Conservation (phyloP, 2,113 vertebrate species). For the Hemibagrus wyckioides region DNA sequence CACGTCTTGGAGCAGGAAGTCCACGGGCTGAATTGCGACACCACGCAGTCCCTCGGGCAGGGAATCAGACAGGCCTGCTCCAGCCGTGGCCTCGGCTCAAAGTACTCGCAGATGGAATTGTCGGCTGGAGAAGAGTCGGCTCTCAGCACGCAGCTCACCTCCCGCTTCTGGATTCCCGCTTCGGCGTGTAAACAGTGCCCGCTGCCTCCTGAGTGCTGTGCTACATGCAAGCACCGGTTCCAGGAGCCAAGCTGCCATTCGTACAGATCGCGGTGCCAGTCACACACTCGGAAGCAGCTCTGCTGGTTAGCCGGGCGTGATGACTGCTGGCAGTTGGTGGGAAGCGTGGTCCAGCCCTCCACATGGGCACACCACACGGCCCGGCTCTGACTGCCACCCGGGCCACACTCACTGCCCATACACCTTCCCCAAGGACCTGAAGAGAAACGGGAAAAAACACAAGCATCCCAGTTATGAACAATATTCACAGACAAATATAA, state of each 20-base stretch:
- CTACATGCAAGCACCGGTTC: conserved; percentile 84
- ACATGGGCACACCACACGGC: conserved; percentile 94
- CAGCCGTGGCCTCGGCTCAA: conserved; percentile 89
- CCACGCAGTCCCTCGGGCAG: conserved; percentile 89
- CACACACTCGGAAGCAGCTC: conserved; percentile 92
- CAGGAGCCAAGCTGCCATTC: conserved; percentile 89
- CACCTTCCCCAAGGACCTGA: conserved; percentile 95
- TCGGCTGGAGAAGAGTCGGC: conserved; percentile 78
- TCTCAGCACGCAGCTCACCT: conserved; percentile 84
- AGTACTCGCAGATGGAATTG: conserved; percentile 95
- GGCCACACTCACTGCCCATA: conserved; percentile 95
- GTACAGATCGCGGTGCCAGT: conserved; percentile 95
- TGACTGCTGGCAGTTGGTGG: conserved; percentile 87
- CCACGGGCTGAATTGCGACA: conserved; percentile 89
- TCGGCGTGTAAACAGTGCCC: conserved; percentile 81
- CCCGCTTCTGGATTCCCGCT: conserved; percentile 90
- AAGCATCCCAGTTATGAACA: not conserved
- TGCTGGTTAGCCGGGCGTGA: conserved; percentile 89
- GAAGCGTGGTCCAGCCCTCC: conserved; percentile 94
- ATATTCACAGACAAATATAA: not conserved
- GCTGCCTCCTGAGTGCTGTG: conserved; percentile 69
- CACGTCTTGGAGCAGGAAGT: conserved; percentile 92
- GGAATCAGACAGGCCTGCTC: conserved; percentile 97
- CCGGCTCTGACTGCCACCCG: conserved; percentile 90
- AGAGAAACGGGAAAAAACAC: conserved; percentile 48